These are phyloP conservation scores for Boloria euphrosyne DNA, from an alignment of 2,888 invertebrate species.

Conservation along the genomic window DNA sequence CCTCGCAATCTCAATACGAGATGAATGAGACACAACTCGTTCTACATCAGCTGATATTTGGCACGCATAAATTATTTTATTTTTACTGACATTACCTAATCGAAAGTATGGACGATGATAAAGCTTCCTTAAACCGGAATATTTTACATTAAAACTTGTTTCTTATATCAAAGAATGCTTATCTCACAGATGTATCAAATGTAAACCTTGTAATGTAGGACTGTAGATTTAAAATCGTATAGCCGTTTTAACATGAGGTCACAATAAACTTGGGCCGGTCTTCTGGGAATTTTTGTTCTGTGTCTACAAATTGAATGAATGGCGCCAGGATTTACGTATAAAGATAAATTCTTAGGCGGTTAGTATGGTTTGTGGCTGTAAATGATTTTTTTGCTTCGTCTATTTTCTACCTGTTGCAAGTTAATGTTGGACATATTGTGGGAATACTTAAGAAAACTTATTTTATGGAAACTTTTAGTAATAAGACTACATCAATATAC, in stretches of 20 bases:
- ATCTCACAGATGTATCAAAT: constrained; percentile 19
- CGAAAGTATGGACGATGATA: constrained; percentile 48
- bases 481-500: too few species aligned
- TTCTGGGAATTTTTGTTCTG: constrained; percentile 44
- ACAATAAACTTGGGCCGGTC: constrained; percentile 26
- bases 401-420: constrained; percentile 21
- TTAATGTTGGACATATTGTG: not conserved
- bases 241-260: constrained; percentile 5
- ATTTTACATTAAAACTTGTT: constrained; percentile 46
- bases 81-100: constrained; percentile 62
- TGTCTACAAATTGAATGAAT: constrained; percentile 47
- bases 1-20: constrained; percentile 19
- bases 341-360: constrained; percentile 26
- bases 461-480: constrained; percentile 2
- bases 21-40: constrained; percentile 57
- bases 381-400: constrained; percentile 12
- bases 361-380: constrained; percentile 17
- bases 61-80: constrained; percentile 63
- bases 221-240: constrained; percentile 13
- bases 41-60: constrained; percentile 73
- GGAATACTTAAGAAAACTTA: constrained; percentile 2
- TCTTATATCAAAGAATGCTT: constrained; percentile 40
- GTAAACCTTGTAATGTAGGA: constrained; percentile 13
- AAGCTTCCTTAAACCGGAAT: constrained; percentile 51
- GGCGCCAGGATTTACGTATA: constrained; percentile 44